Evolutionary conservation across 1,140 invertebrate species (phyloP), one percentile per base, ranked within the genome.

Genomic region (Teleopsis dalmanni): DNA sequence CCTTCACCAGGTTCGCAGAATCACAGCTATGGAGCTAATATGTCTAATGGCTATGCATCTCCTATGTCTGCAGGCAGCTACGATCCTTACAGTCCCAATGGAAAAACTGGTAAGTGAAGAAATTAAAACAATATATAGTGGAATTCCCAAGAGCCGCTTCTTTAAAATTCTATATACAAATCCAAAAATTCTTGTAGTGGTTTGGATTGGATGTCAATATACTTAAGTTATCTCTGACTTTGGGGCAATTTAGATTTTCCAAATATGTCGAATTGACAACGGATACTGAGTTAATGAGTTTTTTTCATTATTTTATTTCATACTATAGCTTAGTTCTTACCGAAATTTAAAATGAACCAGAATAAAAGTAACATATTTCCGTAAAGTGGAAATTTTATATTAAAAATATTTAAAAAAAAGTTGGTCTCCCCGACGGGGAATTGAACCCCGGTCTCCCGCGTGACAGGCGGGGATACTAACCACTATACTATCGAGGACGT

Each of bases 31-130:
- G 53, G 52, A 38, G 73, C 76, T 16, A 74, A 79, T 53, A 78
- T 78, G 59, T 85, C 81, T 54, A 87, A 88, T 57, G 85, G 85
- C 16, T 88, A 88, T 62, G 83, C 85, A n/a, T 88, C 85, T 51
- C 85, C 85, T 1, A 81, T 88, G 75, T 87, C 84, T 22, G 84
- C 84, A 2, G 80, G 84, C 58, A 88, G 86, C 76, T 89, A 88
- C 72, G 87, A 88, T 59, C 84, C 86, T 3, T 89, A 88, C 69
- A 88, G 85, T 75, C 86, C 87, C 34, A 88, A 87, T 72, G 85
- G 85, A 62, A 88, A 88, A 80, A 80, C 85, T 78, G 84, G 86
- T 87, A 55, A 82, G 84, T 78, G 9, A 8, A 14, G 29, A 33
- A 19, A 33, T 19, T 19, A 23, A 34, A 34, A 4, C 16, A n/a